Percentiles rank a stretch among this genome's conserved stretches.
Evolutionary conservation across 2,888 invertebrate genomes (phyloP).

Genomic region (Psylliodes chrysocephalus): DNA sequence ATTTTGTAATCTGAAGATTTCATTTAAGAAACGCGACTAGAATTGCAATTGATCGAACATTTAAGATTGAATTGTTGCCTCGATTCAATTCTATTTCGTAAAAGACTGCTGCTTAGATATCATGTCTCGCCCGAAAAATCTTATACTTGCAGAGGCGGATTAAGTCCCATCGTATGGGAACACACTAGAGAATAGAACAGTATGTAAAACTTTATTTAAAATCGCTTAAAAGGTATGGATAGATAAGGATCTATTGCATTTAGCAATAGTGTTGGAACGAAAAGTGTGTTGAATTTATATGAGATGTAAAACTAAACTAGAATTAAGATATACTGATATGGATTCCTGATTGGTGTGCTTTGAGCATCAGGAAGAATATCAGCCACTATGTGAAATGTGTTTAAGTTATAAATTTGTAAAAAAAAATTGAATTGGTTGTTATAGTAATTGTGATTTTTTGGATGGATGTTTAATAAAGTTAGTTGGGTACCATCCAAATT

Average conservation of each 20-base stretch:
- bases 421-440: too few species aligned
- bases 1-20: constrained; percentile 51
- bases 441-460: too few species aligned
- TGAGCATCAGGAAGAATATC: too few species aligned
- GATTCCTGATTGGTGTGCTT: too few species aligned
- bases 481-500: too few species aligned
- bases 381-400: too few species aligned
- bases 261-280: too few species aligned
- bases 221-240: background rate
- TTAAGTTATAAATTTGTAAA: too few species aligned
- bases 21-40: constrained; percentile 49
- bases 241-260: background rate
- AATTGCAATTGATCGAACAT: constrained; percentile 50
- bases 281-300: too few species aligned
- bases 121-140: constrained; percentile 16
- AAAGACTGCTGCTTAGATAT: constrained; percentile 11
- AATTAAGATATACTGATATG: too few species aligned
- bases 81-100: constrained; percentile 47
- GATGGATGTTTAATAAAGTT: too few species aligned
- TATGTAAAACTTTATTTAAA: background rate
- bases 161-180: background rate
- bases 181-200: background rate
- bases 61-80: constrained; percentile 49
- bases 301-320: too few species aligned
- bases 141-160: constrained; percentile 12